These are phyloP conservation scores for Istiophorus platypterus DNA, from an alignment of 2,113 vertebrate species.

Conservation along the genomic window DNA sequence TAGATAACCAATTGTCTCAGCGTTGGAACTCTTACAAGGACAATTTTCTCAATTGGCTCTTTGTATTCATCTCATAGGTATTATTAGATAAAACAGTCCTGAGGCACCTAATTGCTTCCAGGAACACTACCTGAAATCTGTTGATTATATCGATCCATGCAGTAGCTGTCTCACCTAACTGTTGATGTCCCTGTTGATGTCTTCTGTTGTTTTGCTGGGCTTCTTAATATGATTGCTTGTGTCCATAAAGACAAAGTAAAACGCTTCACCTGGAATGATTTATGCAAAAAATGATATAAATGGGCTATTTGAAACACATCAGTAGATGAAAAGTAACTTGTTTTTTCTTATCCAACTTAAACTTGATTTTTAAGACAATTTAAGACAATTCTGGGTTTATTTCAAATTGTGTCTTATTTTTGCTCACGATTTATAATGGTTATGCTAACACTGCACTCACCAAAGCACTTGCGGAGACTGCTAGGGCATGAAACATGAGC, in stretches of 20 bases:
- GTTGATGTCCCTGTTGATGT: not conserved
- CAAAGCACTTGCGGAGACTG: too few relatives aligned
- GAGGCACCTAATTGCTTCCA: not conserved
- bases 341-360: too few relatives aligned
- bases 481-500: too few relatives aligned
- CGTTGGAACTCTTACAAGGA: not conserved
- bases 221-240: not conserved
- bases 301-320: too few relatives aligned
- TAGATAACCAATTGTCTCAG: not conserved
- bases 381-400: too few relatives aligned
- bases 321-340: too few relatives aligned
- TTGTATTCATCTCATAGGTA: not conserved
- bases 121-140: conserved; percentile 2
- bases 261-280: not conserved
- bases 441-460: too few relatives aligned
- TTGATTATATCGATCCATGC: not conserved
- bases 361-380: too few relatives aligned
- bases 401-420: too few relatives aligned
- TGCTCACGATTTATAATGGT: too few relatives aligned
- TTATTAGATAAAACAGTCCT: not conserved
- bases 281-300: not conserved
- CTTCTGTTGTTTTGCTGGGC: not conserved
- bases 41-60: not conserved
- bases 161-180: conserved; percentile 4
- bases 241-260: not conserved